These are phyloP conservation scores for Triops longicaudatus DNA, from an alignment of 1,140 invertebrate genomes.

Conservation along the genomic window DNA sequence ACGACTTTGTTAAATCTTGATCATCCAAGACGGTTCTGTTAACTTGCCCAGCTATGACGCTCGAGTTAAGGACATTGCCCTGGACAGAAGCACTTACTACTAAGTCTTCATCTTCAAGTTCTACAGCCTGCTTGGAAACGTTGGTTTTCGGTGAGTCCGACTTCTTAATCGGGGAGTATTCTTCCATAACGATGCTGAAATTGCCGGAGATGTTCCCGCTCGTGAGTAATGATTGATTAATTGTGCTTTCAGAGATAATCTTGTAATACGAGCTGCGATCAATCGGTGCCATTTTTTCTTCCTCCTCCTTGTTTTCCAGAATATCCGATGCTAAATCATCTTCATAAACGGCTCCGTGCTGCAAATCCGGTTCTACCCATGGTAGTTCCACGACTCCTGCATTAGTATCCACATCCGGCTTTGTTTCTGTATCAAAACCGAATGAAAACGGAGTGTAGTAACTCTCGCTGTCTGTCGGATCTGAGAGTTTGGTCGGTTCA, in stretches of 20 bases:
- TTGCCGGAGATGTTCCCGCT: not conserved
- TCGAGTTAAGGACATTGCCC: not conserved
- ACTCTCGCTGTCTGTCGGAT: too few species aligned
- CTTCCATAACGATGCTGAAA: not conserved
- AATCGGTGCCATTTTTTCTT: not conserved
- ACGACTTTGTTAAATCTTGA: not conserved
- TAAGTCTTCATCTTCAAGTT: not conserved
- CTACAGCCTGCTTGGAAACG: not conserved
- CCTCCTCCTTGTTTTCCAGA: not conserved
- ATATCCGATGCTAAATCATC: not conserved
- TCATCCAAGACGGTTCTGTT: not conserved
- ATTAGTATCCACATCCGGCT: not conserved
- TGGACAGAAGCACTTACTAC: not conserved
- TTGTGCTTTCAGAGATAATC: not conserved
- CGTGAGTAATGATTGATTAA: not conserved
- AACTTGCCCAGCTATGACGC: not conserved
- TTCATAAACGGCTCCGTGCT: not conserved
- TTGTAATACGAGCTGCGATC: not conserved
- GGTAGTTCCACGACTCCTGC: conserved; percentile 20
- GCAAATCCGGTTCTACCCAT: conserved; percentile 17
- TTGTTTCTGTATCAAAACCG: not conserved
- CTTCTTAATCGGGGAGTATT: not conserved
- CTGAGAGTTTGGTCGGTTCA: too few species aligned
- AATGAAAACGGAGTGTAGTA: too few species aligned
- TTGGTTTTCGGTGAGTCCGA: not conserved